These are phyloP conservation scores for Pterois miles DNA, from an alignment of 2,797 vertebrate genomes.

Conservation along the genomic window DNA sequence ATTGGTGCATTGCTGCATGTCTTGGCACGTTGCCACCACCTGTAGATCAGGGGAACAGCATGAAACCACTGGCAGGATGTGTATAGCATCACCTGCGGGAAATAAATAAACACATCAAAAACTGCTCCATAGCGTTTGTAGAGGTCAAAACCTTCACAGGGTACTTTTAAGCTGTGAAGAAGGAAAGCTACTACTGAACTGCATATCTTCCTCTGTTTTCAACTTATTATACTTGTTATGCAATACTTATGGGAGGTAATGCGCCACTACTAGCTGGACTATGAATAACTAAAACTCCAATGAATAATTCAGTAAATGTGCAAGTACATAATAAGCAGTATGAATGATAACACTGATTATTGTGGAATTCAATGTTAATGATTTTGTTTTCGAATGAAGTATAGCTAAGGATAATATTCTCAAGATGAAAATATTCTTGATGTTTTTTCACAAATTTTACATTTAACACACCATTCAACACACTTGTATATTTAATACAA, in stretches of 20 bases:
- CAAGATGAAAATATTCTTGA: background rate
- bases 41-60: background rate
- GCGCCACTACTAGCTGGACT: background rate
- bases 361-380: background rate
- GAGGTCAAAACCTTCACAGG: background rate
- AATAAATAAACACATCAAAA: background rate
- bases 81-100: background rate
- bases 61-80: background rate
- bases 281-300: background rate
- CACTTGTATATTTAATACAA: background rate
- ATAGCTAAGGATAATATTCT: background rate
- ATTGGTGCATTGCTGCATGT: background rate
- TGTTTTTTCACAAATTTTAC: background rate
- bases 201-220: background rate
- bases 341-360: background rate
- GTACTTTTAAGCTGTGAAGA: background rate
- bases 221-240: background rate
- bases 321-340: background rate
- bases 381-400: background rate
- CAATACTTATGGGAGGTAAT: background rate
- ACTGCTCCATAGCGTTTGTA: background rate
- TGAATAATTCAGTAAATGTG: slow-evolving; percentile 13
- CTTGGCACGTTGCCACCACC: background rate
- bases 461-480: background rate
- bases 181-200: background rate